Conservation (phyloP, 2,797 vertebrate genomes). For the Rhinella marina region DNA sequence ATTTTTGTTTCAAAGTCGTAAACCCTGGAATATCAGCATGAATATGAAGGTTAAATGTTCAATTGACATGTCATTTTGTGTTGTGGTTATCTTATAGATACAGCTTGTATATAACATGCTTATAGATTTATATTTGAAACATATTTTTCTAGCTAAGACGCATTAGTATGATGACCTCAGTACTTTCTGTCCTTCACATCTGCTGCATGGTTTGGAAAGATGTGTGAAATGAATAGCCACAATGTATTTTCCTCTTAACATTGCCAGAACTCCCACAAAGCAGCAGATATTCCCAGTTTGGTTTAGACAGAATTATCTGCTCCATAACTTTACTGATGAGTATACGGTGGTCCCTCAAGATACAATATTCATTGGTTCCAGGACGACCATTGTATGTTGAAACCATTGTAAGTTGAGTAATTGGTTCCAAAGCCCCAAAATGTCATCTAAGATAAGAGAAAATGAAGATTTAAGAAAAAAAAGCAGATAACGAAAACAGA, state of each 20-base stretch:
- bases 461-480: too few relatives aligned
- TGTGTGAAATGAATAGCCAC: background rate
- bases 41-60: background rate
- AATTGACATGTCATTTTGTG: background rate
- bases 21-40: background rate
- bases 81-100: background rate
- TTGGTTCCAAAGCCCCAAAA: too few relatives aligned
- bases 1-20: background rate
- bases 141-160: background rate
- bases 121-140: background rate
- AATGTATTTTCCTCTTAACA: background rate
- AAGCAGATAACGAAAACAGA: too few relatives aligned
- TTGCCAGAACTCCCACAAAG: slow-evolving; percentile 41
- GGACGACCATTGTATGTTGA: too few relatives aligned
- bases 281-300: background rate
- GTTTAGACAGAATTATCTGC: background rate
- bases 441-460: too few relatives aligned
- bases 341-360: too few relatives aligned
- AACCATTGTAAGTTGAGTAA: too few relatives aligned
- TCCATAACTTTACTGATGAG: background rate
- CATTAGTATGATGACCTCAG: slow-evolving; percentile 4
- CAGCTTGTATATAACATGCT: background rate
- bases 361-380: too few relatives aligned
- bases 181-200: slow-evolving; percentile 26
- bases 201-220: slow-evolving; percentile 7